Percentiles rank a stretch among this genome's conserved stretches.
These are phyloP conservation scores for Tragelaphus strepsiceros DNA, from an alignment of 2,113 vertebrate species.

Conservation along the genomic window DNA sequence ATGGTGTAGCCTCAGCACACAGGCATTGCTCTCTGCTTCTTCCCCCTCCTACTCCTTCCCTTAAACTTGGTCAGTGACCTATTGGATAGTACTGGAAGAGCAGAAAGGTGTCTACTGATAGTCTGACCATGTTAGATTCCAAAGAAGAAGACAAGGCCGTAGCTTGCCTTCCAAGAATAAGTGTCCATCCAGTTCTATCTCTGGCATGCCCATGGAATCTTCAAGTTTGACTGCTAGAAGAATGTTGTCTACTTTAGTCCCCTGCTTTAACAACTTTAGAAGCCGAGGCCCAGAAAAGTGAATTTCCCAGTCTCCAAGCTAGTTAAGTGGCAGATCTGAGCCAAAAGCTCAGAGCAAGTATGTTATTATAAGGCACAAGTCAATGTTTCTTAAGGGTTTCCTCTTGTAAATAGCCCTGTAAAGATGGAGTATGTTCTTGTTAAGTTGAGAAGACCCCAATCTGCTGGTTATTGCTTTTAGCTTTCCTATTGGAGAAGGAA, in stretches of 20 bases:
- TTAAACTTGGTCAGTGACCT: neutral
- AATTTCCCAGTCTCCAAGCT: neutral
- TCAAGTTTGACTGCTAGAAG: neutral
- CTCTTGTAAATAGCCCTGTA: constrained; percentile 1
- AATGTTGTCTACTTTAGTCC: neutral
- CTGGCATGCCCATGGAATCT: neutral
- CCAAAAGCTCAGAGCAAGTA: neutral
- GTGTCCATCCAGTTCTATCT: neutral
- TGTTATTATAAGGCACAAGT: neutral
- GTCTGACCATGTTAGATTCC: neutral
- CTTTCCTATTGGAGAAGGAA: neutral
- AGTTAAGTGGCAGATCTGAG: neutral
- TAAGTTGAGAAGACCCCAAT: neutral
- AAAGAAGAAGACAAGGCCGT: neutral
- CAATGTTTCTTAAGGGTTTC: constrained; percentile 23
- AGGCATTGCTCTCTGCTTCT: neutral
- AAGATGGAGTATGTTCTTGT: neutral
- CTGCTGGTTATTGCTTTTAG: neutral
- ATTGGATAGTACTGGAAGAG: neutral
- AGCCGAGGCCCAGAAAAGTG: neutral
- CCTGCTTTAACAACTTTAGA: neutral
- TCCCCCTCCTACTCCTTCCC: neutral
- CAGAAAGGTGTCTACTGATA: neutral
- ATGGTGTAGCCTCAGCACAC: neutral
- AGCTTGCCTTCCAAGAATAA: neutral